Conservation (phyloP, 2,888 invertebrate species). For the Alviniconcha strummeri region DNA sequence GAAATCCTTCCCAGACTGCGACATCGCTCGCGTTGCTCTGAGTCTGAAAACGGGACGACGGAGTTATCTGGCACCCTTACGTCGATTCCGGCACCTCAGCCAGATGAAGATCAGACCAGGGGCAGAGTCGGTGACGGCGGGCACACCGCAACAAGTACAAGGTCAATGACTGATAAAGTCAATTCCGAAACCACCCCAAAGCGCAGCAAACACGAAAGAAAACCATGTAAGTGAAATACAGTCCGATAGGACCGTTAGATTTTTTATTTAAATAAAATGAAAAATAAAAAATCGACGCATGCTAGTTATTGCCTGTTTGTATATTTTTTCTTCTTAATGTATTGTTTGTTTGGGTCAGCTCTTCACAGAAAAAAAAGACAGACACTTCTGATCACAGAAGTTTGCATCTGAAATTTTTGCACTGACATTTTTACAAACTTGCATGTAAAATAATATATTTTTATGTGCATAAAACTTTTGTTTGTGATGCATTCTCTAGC, state of each 20-base stretch:
- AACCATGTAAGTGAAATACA: slow-evolving; percentile 6
- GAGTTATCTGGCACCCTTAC: not conserved
- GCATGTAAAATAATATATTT: too few relatives aligned
- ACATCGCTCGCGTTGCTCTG: slow-evolving; percentile 38
- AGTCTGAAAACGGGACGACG: slow-evolving; percentile 35
- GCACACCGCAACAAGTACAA: not conserved
- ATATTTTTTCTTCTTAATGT: too few relatives aligned
- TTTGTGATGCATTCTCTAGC: too few relatives aligned
- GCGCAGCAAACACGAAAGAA: not conserved
- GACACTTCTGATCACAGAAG: too few relatives aligned
- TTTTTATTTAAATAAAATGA: too few relatives aligned
- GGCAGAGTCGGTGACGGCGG: not conserved
- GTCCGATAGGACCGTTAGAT: not conserved
- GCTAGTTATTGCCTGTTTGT: too few relatives aligned
- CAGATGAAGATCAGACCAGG: not conserved
- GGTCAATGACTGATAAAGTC: not conserved
- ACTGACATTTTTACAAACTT: too few relatives aligned
- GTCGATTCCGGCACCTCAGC: not conserved
- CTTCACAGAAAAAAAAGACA: too few relatives aligned
- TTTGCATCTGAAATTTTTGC: too few relatives aligned
- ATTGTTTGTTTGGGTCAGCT: too few relatives aligned
- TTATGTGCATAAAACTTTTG: too few relatives aligned
- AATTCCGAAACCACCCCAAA: not conserved
- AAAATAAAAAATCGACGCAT: too few relatives aligned
- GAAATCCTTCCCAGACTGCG: slow-evolving; percentile 36